Evolutionary conservation across 1,140 invertebrate species (phyloP), one percentile per base, ranked within the genome.

Genomic region (Meteorus sp.): DNA sequence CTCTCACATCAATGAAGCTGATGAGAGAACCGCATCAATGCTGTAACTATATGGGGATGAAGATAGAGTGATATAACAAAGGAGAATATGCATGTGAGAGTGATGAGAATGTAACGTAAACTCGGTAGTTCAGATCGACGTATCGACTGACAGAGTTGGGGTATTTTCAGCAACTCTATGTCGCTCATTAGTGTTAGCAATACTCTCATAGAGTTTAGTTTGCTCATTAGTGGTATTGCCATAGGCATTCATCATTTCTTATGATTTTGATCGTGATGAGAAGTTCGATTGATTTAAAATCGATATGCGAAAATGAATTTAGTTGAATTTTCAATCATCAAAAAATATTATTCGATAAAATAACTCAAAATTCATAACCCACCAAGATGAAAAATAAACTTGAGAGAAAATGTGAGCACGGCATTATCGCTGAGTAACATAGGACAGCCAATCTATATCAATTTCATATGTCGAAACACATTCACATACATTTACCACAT

Each of bases 171-270:
- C 48, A 52, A 13, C 29, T 13, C 2, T 17, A 31, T 33, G 35
- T 9, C 31, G 48, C 48, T 52, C 48, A 52, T 52, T 52, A 52
- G 48, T 52, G 48, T 52, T 52, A n/a, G n/a, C n/a, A n/a, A n/a
- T 52, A 20, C 27, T 52, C 17, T 39, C 13, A 17, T 20, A 20
- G 48, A 33, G 31, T 35, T 52, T 31, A 11, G 48, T 52, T 52
- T 52, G 48, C 29, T 52, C 48, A 52, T 52, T 52, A 52, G 31
- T 19, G 20, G 27, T 39, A n/a, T 39, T 39, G 35, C 35, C 17
- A 15, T 15, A 39, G 35, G 35, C 35, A 39, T 15, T 39, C 17
- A 39, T 39, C 35, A 15, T 39, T 5, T 15, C 17, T 15, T n/a
- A 39, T n/a, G 11, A 39, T n/a, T n/a, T n/a, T n/a, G n/a, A n/a